These are phyloP conservation scores for Murina feae DNA, from an alignment of 2,113 vertebrate species.

Conservation along the genomic window DNA sequence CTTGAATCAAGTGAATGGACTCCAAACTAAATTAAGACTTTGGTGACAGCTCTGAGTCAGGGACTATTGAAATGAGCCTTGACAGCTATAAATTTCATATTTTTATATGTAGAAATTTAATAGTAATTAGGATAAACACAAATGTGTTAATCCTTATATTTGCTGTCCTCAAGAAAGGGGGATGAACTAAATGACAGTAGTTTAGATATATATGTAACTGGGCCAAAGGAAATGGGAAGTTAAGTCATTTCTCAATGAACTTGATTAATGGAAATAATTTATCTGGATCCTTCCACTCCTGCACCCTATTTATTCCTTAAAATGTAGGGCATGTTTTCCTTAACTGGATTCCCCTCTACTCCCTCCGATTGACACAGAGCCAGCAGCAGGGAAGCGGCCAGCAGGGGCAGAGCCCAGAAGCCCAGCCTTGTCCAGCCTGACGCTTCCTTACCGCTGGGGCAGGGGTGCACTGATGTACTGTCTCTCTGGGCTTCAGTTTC, in stretches of 20 bases:
- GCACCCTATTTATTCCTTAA: background rate
- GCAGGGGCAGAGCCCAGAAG: background rate
- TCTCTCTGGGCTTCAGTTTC: background rate
- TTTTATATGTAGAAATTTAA: background rate
- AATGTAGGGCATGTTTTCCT: background rate
- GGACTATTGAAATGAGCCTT: background rate
- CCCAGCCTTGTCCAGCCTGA: background rate
- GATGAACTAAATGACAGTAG: background rate
- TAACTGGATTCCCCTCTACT: background rate
- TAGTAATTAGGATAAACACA: background rate
- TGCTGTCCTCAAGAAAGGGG: background rate
- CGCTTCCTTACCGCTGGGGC: background rate
- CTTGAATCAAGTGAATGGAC: conserved; percentile 50
- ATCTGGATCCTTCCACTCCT: background rate
- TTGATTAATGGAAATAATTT: conserved; percentile 28
- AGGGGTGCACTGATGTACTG: background rate
- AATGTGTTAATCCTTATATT: background rate
- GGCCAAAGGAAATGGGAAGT: background rate
- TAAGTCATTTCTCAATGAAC: conserved; percentile 14
- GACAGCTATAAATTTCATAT: background rate
- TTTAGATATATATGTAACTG: background rate
- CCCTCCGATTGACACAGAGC: background rate
- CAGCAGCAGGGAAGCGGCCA: background rate
- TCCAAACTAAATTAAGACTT: background rate
- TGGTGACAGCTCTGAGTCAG: background rate